A percentile compares a stretch with the other conserved stretches of the same genome.
Conservation (phyloP, 2,113 vertebrate species). For the Callipepla californica region DNA sequence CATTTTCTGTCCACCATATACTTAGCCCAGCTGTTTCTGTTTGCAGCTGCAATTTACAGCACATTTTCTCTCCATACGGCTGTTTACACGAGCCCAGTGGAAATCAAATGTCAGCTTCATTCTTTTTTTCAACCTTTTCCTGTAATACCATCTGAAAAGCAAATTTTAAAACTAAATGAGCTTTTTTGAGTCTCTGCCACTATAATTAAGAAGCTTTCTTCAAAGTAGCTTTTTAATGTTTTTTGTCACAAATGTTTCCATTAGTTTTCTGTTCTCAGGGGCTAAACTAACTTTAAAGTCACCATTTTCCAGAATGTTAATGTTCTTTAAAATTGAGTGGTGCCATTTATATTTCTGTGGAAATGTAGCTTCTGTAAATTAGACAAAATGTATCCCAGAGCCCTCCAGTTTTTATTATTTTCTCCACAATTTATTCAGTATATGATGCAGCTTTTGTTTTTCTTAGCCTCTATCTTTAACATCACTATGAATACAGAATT, state of each 20-base stretch:
- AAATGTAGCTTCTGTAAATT: conserved; percentile 25
- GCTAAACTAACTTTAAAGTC: conserved; percentile 56
- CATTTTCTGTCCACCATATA: conserved; percentile 57
- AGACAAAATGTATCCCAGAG: conserved; percentile 18
- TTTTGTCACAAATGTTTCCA: conserved; percentile 45
- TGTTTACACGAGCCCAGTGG: conserved; percentile 66
- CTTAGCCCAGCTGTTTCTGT: conserved; percentile 55
- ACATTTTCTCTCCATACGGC: conserved; percentile 33
- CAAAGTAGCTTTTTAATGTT: conserved; percentile 67
- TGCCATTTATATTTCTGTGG: conserved; percentile 6
- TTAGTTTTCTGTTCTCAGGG: conserved; percentile 64
- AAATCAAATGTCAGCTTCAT: conserved; percentile 70
- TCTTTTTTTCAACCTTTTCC: conserved; percentile 57
- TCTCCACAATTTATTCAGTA: background rate
- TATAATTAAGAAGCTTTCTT: conserved; percentile 69
- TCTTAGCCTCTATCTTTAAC: background rate
- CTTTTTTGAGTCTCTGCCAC: conserved; percentile 56
- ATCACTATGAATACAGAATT: background rate
- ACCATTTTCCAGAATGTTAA: conserved; percentile 14
- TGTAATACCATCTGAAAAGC: conserved; percentile 63
- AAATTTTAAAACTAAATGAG: conserved; percentile 62
- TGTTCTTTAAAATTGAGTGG: conserved; percentile 9
- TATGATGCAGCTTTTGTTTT: background rate
- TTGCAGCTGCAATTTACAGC: conserved; percentile 69
- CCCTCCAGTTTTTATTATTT: background rate